Base-by-base conservation (phyloP, 2,797 vertebrate genomes). In the Atherinosoma microstoma region DNA sequence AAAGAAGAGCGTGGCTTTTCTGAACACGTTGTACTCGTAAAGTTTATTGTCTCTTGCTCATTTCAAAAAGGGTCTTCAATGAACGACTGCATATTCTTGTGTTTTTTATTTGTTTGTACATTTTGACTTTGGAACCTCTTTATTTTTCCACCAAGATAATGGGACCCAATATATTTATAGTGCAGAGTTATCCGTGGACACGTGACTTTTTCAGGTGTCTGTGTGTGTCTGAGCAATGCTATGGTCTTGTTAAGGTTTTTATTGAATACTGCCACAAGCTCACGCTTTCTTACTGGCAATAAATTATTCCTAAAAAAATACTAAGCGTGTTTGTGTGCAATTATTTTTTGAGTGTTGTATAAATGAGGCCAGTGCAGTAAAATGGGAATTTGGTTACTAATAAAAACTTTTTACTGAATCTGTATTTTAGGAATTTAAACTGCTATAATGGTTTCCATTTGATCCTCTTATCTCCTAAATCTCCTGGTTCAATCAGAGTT, bases 221-320 rank as follows among this genome's bases (percentile, higher is more conserved):
- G 38, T 90, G 93, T 92, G 85, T 89, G 91, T 95, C 92, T 93
- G 93, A 94, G 93, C 93, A 96, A 96, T 95, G 95, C 96, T 95
- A 96, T 92, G 94, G 96, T 98, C 97, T 97, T 97, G 96, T 98
- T 97, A 96, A 97, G 95, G 95, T 98, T 98, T 98, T 98, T 99
- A 98, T 97, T 96, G 94, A 97, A 96, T 98, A 97, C 96, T 98
- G 96, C 95, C 97, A 97, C 97, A 95, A 97, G 96, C 96, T 95
- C 96, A 95, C 94, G 96, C 97, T 99, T 99, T 99, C 97, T 96
- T 99, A 99, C 95, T 97, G 98, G 98, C 96, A 99, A 99, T 99
- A 99, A 99, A 99, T 99, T 99, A 99, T 99, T 99, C 97, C 97
- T 97, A 27, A 96, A 98, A 97, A 86, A 99, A 94, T 90, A 82